Evolutionary conservation across 2,113 vertebrate genomes (phyloP), one percentile per base, ranked within the genome.

Genomic region (Leucosticte australis): DNA sequence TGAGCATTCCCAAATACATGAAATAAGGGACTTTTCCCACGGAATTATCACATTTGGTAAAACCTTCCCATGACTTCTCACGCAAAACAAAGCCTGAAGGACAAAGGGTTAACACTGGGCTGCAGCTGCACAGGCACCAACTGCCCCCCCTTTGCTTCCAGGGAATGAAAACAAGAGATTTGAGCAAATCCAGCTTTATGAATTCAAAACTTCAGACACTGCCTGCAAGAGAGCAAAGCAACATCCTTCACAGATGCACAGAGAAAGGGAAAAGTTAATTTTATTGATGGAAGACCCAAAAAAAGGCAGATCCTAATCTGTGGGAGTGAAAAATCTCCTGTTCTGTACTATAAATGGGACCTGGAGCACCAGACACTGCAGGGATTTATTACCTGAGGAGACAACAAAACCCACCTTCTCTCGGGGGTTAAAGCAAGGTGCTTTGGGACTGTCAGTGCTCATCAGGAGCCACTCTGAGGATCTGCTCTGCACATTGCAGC

Each of bases 401-500:
- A 90, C 37, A 74, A n/a, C 2, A 3, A 60, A 37, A n/a, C 5
- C 75, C 37, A 19, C 22, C 64, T 28, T 50, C 67, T 33, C 28
- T 41, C 2, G 4, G 7, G 37, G 63, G 80, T 31, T 37, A 71
- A 50, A 74, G 19, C 56, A n/a, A 31, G 67, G 44, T 6, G 53
- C 33, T 83, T 39, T 15, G 2, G 37, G 69, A 11, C 41, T 50
- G 70, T 22, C 59, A 4, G 39, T 11, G 55, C 86, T 68, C 21
- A 44, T 26, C 60, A 39, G 68, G 23, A 30, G 11, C 65, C 12
- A 5, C 63, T 15, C 53, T 3, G 33, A 44, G 56, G 56, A 50
- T 4, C 8, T 0, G 9, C 15, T 14, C 17, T 0, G 3, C 13
- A 15, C 46, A 22, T 5, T 0, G 0, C 24, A 16, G 63, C 0